Conservation (phyloP, 2,113 vertebrate species). For the Rhinopomastus cyanomelas region DNA sequence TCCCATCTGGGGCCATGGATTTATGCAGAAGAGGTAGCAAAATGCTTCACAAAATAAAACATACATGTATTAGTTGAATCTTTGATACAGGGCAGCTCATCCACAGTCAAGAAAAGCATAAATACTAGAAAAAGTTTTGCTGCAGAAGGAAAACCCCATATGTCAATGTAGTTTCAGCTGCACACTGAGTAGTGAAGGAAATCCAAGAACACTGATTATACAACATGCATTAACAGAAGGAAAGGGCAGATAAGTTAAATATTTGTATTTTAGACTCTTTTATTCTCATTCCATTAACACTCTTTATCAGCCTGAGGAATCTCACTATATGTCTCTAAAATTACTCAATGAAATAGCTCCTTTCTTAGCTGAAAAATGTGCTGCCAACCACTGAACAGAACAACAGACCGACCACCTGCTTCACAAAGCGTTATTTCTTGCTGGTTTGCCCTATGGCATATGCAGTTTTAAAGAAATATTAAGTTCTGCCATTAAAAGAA, state of each 20-base stretch:
- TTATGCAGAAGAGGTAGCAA: neutral
- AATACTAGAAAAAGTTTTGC: neutral
- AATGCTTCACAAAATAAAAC: neutral
- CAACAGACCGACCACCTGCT: neutral
- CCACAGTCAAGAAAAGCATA: neutral
- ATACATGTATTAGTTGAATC: neutral
- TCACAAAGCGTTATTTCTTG: neutral
- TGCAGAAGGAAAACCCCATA: neutral
- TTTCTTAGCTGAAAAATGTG: neutral
- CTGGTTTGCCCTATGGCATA: neutral
- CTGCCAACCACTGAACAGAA: neutral
- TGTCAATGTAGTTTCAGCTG: conserved; percentile 10
- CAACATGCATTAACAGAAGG: conserved; percentile 66
- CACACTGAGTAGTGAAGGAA: conserved; percentile 52
- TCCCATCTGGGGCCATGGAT: too few species aligned
- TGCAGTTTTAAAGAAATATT: conserved; percentile 14
- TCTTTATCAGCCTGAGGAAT: conserved; percentile 52
- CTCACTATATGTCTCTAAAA: conserved; percentile 39
- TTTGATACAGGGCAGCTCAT: neutral
- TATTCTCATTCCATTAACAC: conserved; percentile 65
- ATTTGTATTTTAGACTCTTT: conserved; percentile 36
- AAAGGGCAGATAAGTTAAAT: conserved; percentile 52
- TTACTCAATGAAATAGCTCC: neutral
- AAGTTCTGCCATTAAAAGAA: neutral
- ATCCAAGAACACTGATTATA: conserved; percentile 66